phyloP scores from a whole-genome alignment of 2,113 vertebrate species.

The Sigmodon hispidus region DNA sequence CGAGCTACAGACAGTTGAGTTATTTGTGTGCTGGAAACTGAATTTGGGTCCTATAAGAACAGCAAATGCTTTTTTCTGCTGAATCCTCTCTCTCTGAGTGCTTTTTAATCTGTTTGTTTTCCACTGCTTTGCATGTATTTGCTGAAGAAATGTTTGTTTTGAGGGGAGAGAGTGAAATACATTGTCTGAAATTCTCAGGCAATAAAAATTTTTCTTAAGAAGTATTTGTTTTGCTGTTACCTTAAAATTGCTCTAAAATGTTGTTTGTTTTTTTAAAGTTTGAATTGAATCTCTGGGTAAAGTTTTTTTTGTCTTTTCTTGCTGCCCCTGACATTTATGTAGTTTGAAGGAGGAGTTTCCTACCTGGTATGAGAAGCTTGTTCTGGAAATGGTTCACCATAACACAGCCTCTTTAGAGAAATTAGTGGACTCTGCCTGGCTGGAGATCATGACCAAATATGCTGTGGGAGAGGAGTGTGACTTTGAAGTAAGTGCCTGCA shows the following conservation, averaged over 20 bases:
- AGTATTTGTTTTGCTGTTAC: not conserved
- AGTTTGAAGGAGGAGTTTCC: conserved; percentile 98
- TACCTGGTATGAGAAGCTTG: conserved; percentile 96
- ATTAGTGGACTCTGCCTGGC: conserved; percentile 95
- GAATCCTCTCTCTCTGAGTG: not conserved
- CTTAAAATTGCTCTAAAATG: not conserved
- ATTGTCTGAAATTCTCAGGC: not conserved
- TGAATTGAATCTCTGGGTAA: not conserved
- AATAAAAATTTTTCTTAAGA: not conserved
- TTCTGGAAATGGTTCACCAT: conserved; percentile 97
- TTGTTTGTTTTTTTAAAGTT: not conserved
- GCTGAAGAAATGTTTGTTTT: not conserved
- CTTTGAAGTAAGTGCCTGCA: conserved; percentile 90
- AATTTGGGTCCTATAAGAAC: not conserved
- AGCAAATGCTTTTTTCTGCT: not conserved
- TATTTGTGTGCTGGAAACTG: no score
- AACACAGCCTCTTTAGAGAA: conserved; percentile 98
- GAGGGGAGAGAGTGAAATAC: not conserved
- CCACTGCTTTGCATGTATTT: not conserved
- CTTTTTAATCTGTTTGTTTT: conserved; percentile 11
- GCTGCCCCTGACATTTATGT: conserved; percentile 68
- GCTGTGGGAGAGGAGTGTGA: conserved; percentile 97
- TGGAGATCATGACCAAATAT: conserved; percentile 98
- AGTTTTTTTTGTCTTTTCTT: conserved; percentile 61
- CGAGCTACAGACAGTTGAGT: not conserved